Evolutionary conservation across 2,888 invertebrate species (phyloP).

Genomic region (Latrodectus elegans): DNA sequence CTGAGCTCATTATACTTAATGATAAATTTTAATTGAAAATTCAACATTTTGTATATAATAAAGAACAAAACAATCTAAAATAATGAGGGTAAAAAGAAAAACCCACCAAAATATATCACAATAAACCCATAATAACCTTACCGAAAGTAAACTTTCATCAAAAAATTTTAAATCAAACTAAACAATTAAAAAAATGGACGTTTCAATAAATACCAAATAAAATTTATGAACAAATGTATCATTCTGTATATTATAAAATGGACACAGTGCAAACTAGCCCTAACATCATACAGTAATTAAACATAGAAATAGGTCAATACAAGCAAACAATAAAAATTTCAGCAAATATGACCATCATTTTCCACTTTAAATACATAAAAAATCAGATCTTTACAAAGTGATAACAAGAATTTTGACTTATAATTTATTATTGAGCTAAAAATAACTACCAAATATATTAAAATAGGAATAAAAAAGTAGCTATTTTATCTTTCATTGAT

Average conservation of each 20-base stretch:
- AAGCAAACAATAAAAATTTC: not conserved
- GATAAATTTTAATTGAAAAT: not conserved
- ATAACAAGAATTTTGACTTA: not conserved
- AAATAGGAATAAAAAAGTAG: not conserved
- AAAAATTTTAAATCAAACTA: not conserved
- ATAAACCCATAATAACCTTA: not conserved
- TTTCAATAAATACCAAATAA: not conserved
- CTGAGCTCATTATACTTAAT: not conserved
- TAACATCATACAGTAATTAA: not conserved
- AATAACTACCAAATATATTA: not conserved
- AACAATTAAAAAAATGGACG: slow-evolving; percentile 1
- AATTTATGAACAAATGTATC: not conserved
- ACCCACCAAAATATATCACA: not conserved
- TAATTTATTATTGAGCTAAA: not conserved
- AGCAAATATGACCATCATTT: not conserved
- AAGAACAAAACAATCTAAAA: not conserved
- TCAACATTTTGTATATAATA: not conserved
- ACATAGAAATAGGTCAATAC: not conserved
- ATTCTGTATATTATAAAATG: not conserved
- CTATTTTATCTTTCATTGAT: not conserved
- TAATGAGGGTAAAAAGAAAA: not conserved
- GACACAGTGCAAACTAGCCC: not conserved
- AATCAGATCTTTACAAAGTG: not conserved
- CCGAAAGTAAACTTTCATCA: not conserved
- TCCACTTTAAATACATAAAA: not conserved